These are phyloP conservation scores for Himalopsyche kuldschensis DNA, from an alignment of 2,888 invertebrate species.

Conservation along the genomic window DNA sequence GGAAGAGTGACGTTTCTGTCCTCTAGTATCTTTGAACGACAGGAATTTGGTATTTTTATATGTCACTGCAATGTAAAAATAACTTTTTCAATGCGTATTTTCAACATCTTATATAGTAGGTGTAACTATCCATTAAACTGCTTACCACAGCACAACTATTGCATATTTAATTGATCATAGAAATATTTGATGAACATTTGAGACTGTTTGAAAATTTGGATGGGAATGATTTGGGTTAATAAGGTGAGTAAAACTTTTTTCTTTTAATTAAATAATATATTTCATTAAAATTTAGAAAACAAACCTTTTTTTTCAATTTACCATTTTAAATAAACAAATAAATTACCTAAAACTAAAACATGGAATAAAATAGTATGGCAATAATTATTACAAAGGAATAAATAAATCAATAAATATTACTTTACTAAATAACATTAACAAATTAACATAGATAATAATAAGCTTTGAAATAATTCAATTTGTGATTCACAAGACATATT, in stretches of 20 bases:
- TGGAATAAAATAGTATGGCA: slow-evolving; percentile 37
- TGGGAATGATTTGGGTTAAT: background rate
- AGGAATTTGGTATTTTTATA: too few species aligned
- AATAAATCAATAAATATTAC: slow-evolving; percentile 7
- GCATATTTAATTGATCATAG: too few species aligned
- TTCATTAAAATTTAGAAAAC: background rate
- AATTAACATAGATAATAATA: slow-evolving; percentile 4
- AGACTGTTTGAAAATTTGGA: too few species aligned
- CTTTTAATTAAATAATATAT: background rate
- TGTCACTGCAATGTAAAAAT: too few species aligned
- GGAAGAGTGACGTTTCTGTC: too few species aligned
- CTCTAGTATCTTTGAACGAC: too few species aligned
- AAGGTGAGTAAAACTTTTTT: background rate
- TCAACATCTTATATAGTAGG: too few species aligned
- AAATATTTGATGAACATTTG: too few species aligned
- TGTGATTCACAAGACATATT: background rate
- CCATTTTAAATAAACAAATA: background rate
- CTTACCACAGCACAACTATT: too few species aligned
- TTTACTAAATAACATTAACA: slow-evolving; percentile 12
- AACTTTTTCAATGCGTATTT: too few species aligned
- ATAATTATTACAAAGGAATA: slow-evolving; percentile 18
- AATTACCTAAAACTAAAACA: background rate
- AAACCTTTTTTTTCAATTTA: background rate
- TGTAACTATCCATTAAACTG: too few species aligned
- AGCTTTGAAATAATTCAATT: background rate